Percentiles rank a stretch among this genome's conserved stretches.
These are phyloP conservation scores for Carollia perspicillata DNA, from an alignment of 2,113 vertebrate species.

Conservation along the genomic window DNA sequence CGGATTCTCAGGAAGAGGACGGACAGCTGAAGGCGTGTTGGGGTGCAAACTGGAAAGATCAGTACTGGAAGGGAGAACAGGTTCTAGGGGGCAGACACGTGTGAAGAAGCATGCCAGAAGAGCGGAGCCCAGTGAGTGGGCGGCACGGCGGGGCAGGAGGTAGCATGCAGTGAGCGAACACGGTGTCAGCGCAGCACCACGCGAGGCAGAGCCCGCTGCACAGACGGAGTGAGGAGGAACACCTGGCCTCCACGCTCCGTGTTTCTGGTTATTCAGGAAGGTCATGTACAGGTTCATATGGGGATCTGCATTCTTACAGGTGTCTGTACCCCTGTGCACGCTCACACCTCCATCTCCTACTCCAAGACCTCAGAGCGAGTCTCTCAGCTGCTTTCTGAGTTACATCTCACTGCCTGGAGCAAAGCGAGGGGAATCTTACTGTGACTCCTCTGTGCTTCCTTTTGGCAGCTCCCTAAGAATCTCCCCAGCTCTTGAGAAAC, in stretches of 20 bases:
- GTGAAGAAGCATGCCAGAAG: not conserved
- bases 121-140: not conserved
- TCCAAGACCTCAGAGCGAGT: fast-evolving
- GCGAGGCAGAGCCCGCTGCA: not conserved
- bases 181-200: fast-evolving
- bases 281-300: fast-evolving
- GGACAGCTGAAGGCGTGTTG: not conserved
- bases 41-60: too few species aligned
- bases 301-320: not conserved
- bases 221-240: fast-evolving
- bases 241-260: not conserved
- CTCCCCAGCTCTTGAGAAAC: not conserved
- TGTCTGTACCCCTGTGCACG: too few species aligned
- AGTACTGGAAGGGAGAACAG: not conserved
- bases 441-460: not conserved
- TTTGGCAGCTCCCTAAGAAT: not conserved
- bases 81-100: fast-evolving
- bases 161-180: not conserved
- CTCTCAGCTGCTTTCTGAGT: not conserved
- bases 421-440: not conserved
- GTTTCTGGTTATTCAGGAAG: not conserved
- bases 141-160: not conserved
- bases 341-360: not conserved
- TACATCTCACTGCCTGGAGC: not conserved
- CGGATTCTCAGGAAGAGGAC: not conserved